Base-by-base conservation (phyloP, 1,140 invertebrate genomes). In the Drosophila azteca region DNA sequence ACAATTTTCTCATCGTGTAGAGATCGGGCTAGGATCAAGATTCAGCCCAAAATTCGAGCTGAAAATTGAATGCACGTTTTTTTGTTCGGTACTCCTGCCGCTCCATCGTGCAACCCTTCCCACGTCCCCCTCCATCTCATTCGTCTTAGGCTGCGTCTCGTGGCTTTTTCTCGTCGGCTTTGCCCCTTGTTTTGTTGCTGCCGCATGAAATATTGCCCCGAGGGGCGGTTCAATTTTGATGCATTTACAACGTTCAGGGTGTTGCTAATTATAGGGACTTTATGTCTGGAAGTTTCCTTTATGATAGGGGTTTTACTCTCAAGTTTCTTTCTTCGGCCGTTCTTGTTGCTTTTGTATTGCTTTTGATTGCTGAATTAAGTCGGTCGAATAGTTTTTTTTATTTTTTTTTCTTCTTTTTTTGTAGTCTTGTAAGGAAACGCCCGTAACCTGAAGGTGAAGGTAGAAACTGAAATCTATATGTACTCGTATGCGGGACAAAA, bases 261-360 rank as follows among this genome's bases (percentile, higher is more conserved):
- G 90, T 90, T 85, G 89, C 89, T 90, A 90, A 90, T 90, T 90
- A 90, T 90, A 90, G 90, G 89, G 90, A 87, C 81, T 90, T 90
- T 90, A 90, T 90, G 90, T 90, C 90, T 90, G 89, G 57, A 85
- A 76, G 81, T 82, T 87, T 89, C 77, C 75, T 87, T 79, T 82
- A 83, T 85, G 79, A 85, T 64, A 60, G 55, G 51, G 64, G 74
- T 80, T 77, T 85, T 77, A 74, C 65, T 67, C 66, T 87, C 66
- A 72, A 48, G 62, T 79, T 68, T 57, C 55, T 48, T 70, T 50
- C 26, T 45, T 55, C 55, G 29, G 45, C 24, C 55, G 54, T 31
- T 61, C 59, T 57, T 44, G 22, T 57, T 79, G 58, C 46, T 64
- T 8, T 53, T 60, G 53, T 45, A 35, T 71, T 51, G 60, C 29